A percentile compares a stretch with the other conserved stretches of the same genome.
Conservation (phyloP, 2,113 vertebrate genomes). For the Excalfactoria chinensis region DNA sequence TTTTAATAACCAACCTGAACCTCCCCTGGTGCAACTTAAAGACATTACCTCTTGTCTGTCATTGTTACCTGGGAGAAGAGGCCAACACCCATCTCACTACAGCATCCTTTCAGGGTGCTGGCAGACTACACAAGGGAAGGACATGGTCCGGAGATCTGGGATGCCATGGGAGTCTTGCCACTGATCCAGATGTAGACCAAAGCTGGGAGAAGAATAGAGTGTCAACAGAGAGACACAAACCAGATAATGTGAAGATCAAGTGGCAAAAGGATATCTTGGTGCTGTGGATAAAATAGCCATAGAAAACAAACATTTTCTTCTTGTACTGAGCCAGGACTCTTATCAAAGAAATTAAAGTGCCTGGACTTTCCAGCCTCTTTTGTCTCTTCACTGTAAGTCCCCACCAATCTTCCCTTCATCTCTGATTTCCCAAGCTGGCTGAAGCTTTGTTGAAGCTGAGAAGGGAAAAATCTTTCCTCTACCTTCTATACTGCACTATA, state of each 20-base stretch:
- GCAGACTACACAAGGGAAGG: neutral
- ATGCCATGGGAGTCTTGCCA: rapidly evolving
- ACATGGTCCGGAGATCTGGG: neutral
- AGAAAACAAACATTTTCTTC: neutral
- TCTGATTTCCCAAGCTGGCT: neutral
- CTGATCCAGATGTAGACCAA: rapidly evolving
- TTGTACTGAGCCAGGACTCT: neutral
- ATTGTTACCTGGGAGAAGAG: no score
- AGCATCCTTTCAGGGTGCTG: no score
- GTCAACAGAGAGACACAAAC: neutral
- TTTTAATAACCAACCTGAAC: no score
- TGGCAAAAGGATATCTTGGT: neutral
- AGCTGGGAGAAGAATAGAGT: neutral
- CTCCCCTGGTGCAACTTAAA: no score
- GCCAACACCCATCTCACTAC: no score
- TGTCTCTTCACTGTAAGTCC: neutral
- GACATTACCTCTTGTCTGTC: no score
- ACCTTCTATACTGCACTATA: neutral
- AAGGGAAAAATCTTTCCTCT: neutral
- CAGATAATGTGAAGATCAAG: neutral
- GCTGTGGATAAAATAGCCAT: neutral
- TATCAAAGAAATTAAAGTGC: neutral
- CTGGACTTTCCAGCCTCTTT: neutral
- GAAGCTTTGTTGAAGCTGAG: no score
- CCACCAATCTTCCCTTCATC: neutral